Base-by-base conservation (phyloP, 2,888 invertebrate species). In the Hoplodrina ambigua region DNA sequence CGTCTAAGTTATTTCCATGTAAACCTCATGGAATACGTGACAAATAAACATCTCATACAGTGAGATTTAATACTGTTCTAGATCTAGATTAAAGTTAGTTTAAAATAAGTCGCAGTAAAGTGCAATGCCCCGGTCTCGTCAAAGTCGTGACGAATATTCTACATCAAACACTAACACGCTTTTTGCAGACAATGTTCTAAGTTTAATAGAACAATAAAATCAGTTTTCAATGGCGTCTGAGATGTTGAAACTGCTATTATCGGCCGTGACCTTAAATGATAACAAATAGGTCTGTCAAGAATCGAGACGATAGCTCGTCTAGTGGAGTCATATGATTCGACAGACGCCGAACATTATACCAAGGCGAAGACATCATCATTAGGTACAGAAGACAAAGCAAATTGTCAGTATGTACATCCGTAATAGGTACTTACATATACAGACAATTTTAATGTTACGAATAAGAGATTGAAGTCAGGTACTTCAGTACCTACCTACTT, bases 261-360 rank as follows among this genome's bases (percentile, higher is more conserved):
- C 54, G 72, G 67, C 90, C 91, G 72, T 94, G 93, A 93, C 93
- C 94, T 94, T 93, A 89, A 80, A 65, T 80, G 85, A 85, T 91
- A 90, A 92, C 88, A 91, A 93, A 94, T 92, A 89, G 89, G 86
- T 85, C 85, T 89, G 84, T 87, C 91, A 89, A 91, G 86, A 89
- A 91, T 85, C 81, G 80, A 80, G 70, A 65, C 55, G 70, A 86
- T 37, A 85, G 83, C 83, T 72, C 78, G 25, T 55, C 69, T 89
- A 91, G 90, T 92, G 86, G 86, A 88, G 89, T 86, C 86, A 82
- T 87, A 89, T 86, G 86, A 88, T 85, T 76, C 85, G 82, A 84
- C 88, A 89, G 91, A 86, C 87, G 84, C 72, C 80, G 83, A 82
- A 85, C 89, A 89, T 91, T 44, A 71, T 78, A 88, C 84, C 94